Conservation (phyloP, 2,113 vertebrate genomes). For the Narcine bancroftii region DNA sequence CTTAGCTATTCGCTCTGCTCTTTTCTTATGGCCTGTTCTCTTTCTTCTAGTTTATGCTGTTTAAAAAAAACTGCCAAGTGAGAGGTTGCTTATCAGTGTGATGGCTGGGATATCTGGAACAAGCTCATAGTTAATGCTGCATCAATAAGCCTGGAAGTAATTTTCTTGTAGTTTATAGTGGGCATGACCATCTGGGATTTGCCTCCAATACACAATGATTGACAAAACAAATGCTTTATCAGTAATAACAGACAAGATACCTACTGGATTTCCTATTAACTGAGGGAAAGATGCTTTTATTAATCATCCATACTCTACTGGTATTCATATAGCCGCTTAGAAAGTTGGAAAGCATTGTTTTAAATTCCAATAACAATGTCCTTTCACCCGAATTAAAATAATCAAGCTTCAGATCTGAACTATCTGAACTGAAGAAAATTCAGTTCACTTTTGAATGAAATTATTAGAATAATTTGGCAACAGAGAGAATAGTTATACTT, state of each 20-base stretch:
- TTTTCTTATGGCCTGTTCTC: too few relatives aligned
- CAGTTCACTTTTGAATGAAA: too few relatives aligned
- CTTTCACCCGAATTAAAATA: background rate
- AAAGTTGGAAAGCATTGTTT: background rate
- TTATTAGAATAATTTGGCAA: background rate
- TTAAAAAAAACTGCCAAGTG: background rate
- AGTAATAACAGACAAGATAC: background rate
- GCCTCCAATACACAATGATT: background rate
- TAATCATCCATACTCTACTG: background rate
- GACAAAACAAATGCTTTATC: background rate
- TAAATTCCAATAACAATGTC: background rate
- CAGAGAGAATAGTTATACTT: background rate
- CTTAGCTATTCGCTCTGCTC: background rate
- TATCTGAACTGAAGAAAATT: too few relatives aligned
- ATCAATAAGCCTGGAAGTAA: background rate
- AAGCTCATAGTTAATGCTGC: background rate
- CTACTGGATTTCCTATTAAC: background rate
- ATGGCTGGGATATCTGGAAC: background rate
- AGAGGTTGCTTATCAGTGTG: background rate
- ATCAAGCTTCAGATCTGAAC: background rate
- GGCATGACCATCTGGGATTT: too few relatives aligned
- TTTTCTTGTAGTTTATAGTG: background rate
- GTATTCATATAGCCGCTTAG: too few relatives aligned
- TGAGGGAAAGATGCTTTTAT: background rate
- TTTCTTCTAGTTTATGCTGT: too few relatives aligned